Evolutionary conservation across 2,113 vertebrate species (phyloP).

Genomic region (Lamprotornis superbus): DNA sequence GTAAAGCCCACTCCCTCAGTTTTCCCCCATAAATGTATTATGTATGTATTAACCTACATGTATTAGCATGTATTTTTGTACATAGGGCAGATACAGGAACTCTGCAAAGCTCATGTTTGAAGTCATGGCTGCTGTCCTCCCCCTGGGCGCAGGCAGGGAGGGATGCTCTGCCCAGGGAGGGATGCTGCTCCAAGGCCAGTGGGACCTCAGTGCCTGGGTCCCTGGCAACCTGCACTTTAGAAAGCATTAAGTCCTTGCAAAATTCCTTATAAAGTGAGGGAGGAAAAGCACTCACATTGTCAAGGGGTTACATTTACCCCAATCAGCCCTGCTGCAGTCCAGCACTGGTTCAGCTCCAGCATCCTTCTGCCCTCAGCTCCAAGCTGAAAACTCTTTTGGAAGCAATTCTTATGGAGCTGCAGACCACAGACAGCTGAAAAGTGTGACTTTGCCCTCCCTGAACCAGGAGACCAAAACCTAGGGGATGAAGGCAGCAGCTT

Average conservation of each 20-base stretch:
- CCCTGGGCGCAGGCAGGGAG: not conserved
- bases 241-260: not conserved
- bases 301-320: not conserved
- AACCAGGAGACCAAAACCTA: fast-evolving
- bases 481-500: not conserved
- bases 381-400: not conserved
- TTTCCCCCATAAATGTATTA: fast-evolving
- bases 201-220: not conserved
- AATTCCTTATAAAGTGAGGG: not conserved
- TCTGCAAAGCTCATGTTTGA: not conserved
- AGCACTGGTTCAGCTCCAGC: not conserved
- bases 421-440: fast-evolving
- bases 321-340: not conserved
- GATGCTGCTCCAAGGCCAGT: fast-evolving
- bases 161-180: not conserved
- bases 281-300: fast-evolving
- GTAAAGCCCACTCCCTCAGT: not conserved
- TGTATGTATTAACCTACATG: no score
- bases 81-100: fast-evolving
- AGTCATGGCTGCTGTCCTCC: fast-evolving
- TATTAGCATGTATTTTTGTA: not conserved
- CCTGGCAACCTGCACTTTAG: not conserved
- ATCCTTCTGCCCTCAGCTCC: not conserved
- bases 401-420: not conserved
- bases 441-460: not conserved